Conservation (phyloP, 2,113 vertebrate species). For the Trochalopteron elliotii region DNA sequence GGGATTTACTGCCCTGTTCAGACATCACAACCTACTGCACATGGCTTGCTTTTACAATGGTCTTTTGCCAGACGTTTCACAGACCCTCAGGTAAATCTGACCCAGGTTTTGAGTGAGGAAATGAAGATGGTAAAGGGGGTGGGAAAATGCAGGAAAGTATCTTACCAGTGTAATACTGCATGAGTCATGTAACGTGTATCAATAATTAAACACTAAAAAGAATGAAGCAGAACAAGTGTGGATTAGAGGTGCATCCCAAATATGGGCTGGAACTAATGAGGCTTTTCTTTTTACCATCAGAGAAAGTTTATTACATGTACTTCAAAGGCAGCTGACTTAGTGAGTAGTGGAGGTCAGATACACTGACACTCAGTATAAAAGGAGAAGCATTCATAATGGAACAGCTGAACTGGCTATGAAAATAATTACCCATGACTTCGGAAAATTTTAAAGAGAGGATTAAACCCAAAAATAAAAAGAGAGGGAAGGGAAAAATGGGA, state of each 20-base stretch:
- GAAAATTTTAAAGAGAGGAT: neutral
- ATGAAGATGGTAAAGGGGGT: neutral
- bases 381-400: neutral
- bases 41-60: neutral
- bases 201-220: constrained; percentile 50
- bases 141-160: neutral
- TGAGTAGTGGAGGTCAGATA: constrained; percentile 10
- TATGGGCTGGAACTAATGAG: constrained; percentile 56
- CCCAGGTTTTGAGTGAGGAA: neutral
- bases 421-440: neutral
- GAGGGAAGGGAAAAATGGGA: neutral
- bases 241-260: constrained; percentile 28
- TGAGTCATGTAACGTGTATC: neutral
- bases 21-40: neutral
- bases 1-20: neutral
- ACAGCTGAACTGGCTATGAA: neutral
- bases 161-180: neutral
- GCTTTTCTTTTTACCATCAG: constrained; percentile 51
- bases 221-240: neutral
- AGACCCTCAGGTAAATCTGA: neutral
- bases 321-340: constrained; percentile 63
- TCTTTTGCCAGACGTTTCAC: neutral
- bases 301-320: constrained; percentile 58
- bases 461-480: neutral
- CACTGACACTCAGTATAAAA: constrained; percentile 16